Evolutionary conservation across 2,113 vertebrate species (phyloP).

Genomic region (Tupaia tana): DNA sequence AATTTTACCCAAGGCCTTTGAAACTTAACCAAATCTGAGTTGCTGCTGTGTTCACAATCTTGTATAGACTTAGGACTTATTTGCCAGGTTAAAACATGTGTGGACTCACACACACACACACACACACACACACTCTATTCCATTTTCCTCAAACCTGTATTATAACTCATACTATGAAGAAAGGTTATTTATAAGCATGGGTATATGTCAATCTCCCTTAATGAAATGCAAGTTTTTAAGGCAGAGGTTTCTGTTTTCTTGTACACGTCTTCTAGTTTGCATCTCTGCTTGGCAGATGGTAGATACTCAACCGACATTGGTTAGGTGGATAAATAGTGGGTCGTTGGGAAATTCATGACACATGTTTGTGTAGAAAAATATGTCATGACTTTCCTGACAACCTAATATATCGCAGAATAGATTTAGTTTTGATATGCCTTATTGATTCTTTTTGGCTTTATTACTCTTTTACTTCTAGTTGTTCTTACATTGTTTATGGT

Average conservation of each 20-base stretch:
- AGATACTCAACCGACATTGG: background rate
- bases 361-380: too few species aligned
- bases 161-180: background rate
- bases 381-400: too few species aligned
- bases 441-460: background rate
- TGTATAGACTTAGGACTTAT: constrained; percentile 13
- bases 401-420: background rate
- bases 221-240: background rate
- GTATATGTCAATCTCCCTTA: background rate
- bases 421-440: background rate
- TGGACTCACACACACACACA: background rate
- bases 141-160: background rate
- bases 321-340: background rate
- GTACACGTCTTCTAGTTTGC: background rate
- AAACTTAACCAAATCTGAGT: constrained; percentile 44
- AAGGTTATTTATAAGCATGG: background rate
- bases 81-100: background rate
- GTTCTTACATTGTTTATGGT: background rate
- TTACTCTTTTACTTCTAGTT: background rate
- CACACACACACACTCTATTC: background rate
- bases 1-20: constrained; percentile 60
- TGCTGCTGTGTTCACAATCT: background rate
- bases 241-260: background rate
- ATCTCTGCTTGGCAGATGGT: background rate
- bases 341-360: too few species aligned